Conservation (phyloP, 37 sponge, comb jelly and placozoan species). For the Chondrilla cf. caribensis region DNA sequence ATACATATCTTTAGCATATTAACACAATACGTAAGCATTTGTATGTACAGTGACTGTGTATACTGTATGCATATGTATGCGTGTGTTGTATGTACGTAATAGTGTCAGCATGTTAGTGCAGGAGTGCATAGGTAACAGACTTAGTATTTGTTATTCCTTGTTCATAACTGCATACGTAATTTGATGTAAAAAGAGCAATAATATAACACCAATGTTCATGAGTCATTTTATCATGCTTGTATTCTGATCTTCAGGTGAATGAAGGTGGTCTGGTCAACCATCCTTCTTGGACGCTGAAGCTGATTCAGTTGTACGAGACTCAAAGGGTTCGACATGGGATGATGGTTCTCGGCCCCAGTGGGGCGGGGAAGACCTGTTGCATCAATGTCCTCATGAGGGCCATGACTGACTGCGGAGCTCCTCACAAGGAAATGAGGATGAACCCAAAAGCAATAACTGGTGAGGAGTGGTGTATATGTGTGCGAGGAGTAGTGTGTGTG, state of each 20-base stretch:
- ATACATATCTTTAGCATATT: too few relatives aligned
- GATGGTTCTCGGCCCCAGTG: conserved; percentile 99
- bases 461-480: neutral
- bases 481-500: neutral
- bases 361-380: conserved; percentile 91
- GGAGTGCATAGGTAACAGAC: too few relatives aligned
- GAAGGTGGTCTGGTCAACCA: conserved; percentile 82
- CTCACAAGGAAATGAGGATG: conserved; percentile 98
- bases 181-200: neutral
- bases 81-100: too few relatives aligned
- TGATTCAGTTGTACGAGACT: conserved; percentile 96
- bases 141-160: neutral
- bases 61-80: too few relatives aligned
- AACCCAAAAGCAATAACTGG: conserved; percentile 99
- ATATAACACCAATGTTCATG: too few relatives aligned
- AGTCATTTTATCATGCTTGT: neutral
- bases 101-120: too few relatives aligned
- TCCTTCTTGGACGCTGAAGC: conserved; percentile 93
- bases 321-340: conserved; percentile 97
- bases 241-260: conserved; percentile 29
- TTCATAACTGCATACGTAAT: neutral
- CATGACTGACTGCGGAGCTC: conserved; percentile 83
- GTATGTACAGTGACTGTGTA: too few relatives aligned
- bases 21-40: too few relatives aligned
- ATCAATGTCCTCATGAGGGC: conserved; percentile 92